Evolutionary conservation across 2,888 invertebrate species (phyloP).

Genomic region (Drosophila formosana): DNA sequence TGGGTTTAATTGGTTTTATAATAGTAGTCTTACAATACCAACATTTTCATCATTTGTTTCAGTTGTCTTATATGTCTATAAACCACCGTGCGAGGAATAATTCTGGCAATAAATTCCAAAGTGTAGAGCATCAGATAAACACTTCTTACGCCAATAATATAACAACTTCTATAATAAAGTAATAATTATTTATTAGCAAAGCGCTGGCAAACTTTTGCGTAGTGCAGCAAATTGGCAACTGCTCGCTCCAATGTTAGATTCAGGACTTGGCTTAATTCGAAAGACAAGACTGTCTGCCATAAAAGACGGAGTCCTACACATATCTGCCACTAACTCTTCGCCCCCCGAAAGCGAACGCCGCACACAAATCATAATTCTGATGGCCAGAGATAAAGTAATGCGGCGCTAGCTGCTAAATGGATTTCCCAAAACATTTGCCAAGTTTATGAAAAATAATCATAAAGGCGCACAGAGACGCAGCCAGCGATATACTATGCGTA

Average conservation of each 20-base stretch:
- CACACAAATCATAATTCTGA: conserved; percentile 73
- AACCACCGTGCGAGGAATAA: background rate
- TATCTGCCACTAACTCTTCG: conserved; percentile 12
- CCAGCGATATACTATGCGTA: conserved; percentile 12
- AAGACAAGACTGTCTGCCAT: conserved; percentile 31
- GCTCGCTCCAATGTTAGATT: conserved; percentile 33
- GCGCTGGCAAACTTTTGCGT: conserved; percentile 5
- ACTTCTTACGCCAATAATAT: background rate
- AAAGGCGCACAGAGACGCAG: conserved; percentile 40
- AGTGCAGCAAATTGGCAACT: conserved; percentile 38
- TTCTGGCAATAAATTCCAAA: background rate
- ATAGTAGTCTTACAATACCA: too few relatives aligned
- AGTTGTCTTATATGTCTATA: too few relatives aligned
- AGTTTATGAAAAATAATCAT: conserved; percentile 81
- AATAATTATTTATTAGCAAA: conserved; percentile 29
- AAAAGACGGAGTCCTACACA: conserved; percentile 12
- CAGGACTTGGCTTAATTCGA: conserved; percentile 39
- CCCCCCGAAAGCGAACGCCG: conserved; percentile 21
- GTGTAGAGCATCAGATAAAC: background rate
- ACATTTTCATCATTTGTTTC: too few relatives aligned
- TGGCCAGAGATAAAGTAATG: conserved; percentile 79
- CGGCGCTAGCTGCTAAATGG: conserved; percentile 76
- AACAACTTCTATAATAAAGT: conserved; percentile 8
- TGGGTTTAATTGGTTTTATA: too few relatives aligned
- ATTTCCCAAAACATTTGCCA: conserved; percentile 81